These are phyloP conservation scores for Mionectes macconnelli DNA, from an alignment of 2,113 vertebrate species.

Conservation along the genomic window DNA sequence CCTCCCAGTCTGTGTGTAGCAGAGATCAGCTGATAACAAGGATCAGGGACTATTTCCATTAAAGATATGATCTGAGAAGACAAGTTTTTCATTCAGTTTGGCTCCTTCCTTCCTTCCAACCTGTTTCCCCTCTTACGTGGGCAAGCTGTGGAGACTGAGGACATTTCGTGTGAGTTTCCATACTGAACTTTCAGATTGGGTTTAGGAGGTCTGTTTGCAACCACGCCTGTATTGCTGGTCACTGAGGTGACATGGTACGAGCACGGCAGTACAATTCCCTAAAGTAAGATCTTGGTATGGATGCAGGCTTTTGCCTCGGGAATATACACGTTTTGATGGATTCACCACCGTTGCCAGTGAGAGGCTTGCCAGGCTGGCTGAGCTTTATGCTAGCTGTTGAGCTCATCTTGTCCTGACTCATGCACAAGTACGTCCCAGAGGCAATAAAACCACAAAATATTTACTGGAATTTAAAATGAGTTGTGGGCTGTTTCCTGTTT, in stretches of 20 bases:
- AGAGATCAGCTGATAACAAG: neutral
- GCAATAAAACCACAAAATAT: neutral
- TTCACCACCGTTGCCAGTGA: neutral
- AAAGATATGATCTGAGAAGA: neutral
- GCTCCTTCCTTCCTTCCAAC: neutral
- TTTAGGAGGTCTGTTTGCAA: neutral
- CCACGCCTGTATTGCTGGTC: neutral
- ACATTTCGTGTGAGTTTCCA: neutral
- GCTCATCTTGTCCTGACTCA: neutral
- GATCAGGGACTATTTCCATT: neutral
- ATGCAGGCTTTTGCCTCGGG: neutral
- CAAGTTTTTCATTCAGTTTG: neutral
- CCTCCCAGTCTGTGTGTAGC: neutral
- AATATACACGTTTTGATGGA: neutral
- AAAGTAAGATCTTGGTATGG: neutral
- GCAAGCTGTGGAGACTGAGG: neutral
- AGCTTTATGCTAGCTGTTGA: neutral
- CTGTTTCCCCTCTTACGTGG: too few relatives aligned
- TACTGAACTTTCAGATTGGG: neutral
- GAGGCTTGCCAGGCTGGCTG: neutral
- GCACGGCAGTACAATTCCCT: neutral
- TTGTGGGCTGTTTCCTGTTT: constrained; percentile 30
- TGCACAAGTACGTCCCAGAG: neutral
- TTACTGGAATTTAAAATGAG: neutral
- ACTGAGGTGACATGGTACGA: neutral